These are phyloP conservation scores for Philypnodon macrostomus DNA, from an alignment of 2,797 vertebrate species.

Conservation along the genomic window DNA sequence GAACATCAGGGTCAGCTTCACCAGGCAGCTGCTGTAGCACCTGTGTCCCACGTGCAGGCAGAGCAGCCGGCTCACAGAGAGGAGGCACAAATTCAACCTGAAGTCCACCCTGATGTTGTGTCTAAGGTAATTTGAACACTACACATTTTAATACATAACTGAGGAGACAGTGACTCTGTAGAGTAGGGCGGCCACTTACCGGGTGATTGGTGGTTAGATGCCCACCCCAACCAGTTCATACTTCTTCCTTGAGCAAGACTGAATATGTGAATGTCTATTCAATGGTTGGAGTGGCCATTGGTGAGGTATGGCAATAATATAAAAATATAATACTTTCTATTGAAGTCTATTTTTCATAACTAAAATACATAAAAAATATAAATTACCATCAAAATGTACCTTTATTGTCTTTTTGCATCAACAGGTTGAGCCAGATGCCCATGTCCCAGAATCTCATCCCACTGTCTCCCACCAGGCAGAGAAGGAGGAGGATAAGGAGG, in stretches of 20 bases:
- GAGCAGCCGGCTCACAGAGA: slow-evolving; percentile 11
- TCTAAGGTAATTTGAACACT: slow-evolving; percentile 42
- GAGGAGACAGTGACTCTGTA: no score
- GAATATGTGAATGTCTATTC: no score
- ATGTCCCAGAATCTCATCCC: slow-evolving; percentile 22
- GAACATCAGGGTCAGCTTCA: slow-evolving; percentile 29
- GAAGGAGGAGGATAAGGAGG: slow-evolving; percentile 60
- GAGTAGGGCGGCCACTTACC: no score
- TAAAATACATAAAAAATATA: no score
- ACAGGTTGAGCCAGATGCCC: slow-evolving; percentile 19
- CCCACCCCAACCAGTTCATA: no score
- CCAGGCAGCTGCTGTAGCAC: slow-evolving; percentile 28
- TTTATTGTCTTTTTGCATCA: slow-evolving; percentile 26
- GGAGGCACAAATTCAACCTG: not conserved
- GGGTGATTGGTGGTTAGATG: no score
- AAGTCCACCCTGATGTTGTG: slow-evolving; percentile 21
- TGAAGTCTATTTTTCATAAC: no score
- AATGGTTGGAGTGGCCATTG: no score
- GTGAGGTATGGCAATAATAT: no score
- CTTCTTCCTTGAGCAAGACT: no score
- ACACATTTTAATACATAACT: not conserved
- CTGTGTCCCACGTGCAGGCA: slow-evolving; percentile 27
- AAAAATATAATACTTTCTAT: no score
- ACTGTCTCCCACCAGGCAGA: slow-evolving; percentile 33
- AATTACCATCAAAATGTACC: no score